Evolutionary conservation across 2,888 invertebrate genomes (phyloP).

Genomic region (Thymelicus lineola): DNA sequence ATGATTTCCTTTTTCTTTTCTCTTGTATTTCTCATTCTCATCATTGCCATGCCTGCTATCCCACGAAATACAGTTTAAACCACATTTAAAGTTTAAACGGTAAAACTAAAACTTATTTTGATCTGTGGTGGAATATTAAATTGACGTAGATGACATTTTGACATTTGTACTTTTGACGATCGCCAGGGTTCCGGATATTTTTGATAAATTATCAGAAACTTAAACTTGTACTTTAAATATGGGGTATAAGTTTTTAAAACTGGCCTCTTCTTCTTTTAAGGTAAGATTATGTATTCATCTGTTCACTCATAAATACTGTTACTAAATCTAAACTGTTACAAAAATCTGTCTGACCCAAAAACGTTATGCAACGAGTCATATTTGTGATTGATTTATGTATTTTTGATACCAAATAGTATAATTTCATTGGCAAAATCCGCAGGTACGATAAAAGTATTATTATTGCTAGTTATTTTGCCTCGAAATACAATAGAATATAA

Average conservation of each 20-base stretch:
- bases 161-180: conserved; percentile 44
- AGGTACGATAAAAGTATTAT: neutral
- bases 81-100: too few species aligned
- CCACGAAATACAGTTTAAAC: too few species aligned
- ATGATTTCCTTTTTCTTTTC: too few species aligned
- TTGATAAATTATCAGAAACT: conserved; percentile 34
- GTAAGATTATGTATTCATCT: conserved; percentile 57
- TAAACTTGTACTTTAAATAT: conserved; percentile 54
- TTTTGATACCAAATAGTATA: neutral
- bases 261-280: conserved; percentile 72
- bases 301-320: conserved; percentile 16
- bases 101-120: neutral
- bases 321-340: too few species aligned
- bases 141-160: conserved; percentile 11
- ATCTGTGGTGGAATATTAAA: conserved; percentile 2
- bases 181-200: conserved; percentile 61
- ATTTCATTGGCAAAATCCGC: neutral
- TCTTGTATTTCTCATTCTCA: too few species aligned
- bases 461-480: neutral
- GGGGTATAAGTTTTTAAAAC: conserved; percentile 76
- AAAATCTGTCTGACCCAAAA: conserved; percentile 44
- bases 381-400: conserved; percentile 12
- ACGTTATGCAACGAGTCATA: conserved; percentile 69
- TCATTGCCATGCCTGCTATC: too few species aligned
- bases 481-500: neutral